phyloP scores from a whole-genome alignment of 2,888 invertebrate species.

The Drosophila algonquin region DNA sequence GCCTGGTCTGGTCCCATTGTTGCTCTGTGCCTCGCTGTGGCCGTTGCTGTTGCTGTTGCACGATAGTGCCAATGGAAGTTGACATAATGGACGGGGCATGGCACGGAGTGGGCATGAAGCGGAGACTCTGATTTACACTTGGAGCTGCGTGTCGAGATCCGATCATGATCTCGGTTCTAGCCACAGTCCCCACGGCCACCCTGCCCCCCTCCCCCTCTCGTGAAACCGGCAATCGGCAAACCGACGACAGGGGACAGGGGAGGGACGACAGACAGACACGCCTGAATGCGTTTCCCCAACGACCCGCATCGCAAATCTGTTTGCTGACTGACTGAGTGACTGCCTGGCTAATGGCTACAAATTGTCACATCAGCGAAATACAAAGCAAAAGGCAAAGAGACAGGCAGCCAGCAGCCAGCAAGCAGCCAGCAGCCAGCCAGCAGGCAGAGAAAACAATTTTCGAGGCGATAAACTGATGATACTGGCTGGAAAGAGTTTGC shows the following conservation, averaged over 20 bases:
- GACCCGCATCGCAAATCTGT: constrained; percentile 26
- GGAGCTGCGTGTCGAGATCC: constrained; percentile 35
- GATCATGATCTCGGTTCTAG: constrained; percentile 15
- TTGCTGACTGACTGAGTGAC: constrained; percentile 24
- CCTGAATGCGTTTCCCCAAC: constrained; percentile 12
- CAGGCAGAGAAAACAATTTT: constrained; percentile 26
- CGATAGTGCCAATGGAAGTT: constrained; percentile 45
- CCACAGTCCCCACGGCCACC: not conserved
- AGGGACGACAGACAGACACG: constrained; percentile 7
- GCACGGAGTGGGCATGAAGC: not conserved
- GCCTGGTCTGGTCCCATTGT: not conserved
- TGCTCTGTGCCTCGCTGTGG: not conserved
- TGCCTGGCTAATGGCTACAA: constrained; percentile 42
- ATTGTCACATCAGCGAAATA: constrained; percentile 42
- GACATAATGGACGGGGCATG: constrained; percentile 55
- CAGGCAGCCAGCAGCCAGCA: not conserved
- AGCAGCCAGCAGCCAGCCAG: not conserved
- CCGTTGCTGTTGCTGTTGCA: constrained; percentile 3
- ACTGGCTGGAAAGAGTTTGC: constrained; percentile 10
- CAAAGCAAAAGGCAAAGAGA: constrained; percentile 10
- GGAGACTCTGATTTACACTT: constrained; percentile 35
- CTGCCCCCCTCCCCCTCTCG: not conserved
- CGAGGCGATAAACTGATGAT: constrained; percentile 44
- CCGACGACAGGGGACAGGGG: no score
- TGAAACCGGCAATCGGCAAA: no score